Conservation (phyloP, 2,113 vertebrate genomes). For the Vicugna pacos region DNA sequence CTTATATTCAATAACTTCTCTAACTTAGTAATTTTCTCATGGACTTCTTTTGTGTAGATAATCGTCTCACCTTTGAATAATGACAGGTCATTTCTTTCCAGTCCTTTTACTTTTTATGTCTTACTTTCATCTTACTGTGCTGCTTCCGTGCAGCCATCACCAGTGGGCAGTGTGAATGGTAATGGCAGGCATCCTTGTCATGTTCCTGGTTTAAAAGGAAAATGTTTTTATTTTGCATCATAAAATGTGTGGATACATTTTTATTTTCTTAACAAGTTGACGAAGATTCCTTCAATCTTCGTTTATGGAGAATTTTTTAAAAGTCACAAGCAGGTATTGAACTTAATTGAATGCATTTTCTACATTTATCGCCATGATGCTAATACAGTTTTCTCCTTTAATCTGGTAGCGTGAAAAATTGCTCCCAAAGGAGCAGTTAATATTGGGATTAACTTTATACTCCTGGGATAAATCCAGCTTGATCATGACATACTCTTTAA, state of each 20-base stretch:
- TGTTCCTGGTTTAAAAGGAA: not conserved
- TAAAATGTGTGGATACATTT: not conserved
- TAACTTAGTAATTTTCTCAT: not conserved
- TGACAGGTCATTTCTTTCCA: not conserved
- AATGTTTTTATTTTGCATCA: not conserved
- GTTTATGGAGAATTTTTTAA: not conserved
- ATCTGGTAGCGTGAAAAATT: not conserved
- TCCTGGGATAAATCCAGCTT: not conserved
- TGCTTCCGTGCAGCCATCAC: not conserved
- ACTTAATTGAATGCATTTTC: not conserved
- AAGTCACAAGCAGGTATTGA: not conserved
- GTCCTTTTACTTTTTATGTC: not conserved
- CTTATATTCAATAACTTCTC: not conserved
- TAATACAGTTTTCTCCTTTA: not conserved
- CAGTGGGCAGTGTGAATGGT: not conserved
- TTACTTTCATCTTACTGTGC: not conserved
- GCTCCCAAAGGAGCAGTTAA: not conserved
- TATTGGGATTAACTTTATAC: not conserved
- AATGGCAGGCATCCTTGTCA: not conserved
- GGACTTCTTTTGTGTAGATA: not conserved
- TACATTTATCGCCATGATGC: not conserved
- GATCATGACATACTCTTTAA: not conserved
- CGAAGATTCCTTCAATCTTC: not conserved
- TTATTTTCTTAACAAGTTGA: not conserved
- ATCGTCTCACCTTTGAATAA: not conserved